phyloP scores from a whole-genome alignment of 2,113 vertebrate genomes.

The Phalacrocorax aristotelis region DNA sequence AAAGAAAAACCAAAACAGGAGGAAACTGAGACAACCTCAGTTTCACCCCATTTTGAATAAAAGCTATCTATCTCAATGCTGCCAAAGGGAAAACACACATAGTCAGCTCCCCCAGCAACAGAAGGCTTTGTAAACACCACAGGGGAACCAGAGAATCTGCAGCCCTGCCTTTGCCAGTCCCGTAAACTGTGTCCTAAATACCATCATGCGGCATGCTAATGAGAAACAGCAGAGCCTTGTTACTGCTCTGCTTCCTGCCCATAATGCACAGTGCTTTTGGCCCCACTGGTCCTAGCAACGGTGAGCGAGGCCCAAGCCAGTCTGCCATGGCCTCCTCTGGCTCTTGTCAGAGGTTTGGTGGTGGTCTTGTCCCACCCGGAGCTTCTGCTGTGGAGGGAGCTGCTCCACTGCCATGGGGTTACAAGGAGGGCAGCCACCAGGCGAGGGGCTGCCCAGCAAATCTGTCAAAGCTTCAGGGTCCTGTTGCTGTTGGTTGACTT shows the following conservation, averaged over 20 bases:
- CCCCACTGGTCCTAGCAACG: background rate
- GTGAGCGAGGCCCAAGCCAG: background rate
- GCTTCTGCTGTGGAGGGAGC: background rate
- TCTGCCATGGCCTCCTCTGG: background rate
- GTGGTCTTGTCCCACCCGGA: background rate
- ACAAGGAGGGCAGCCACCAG: background rate
- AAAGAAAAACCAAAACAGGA: too few species aligned
- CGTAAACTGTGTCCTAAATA: background rate
- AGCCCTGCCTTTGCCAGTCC: background rate
- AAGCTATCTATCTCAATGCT: background rate
- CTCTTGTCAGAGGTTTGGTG: background rate
- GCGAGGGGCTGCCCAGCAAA: rapidly evolving
- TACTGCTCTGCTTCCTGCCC: background rate
- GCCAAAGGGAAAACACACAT: background rate
- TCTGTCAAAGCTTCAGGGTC: background rate
- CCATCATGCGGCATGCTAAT: background rate
- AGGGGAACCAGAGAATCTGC: background rate
- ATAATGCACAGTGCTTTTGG: rapidly evolving
- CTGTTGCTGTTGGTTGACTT: background rate
- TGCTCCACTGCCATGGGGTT: background rate
- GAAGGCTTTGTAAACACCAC: background rate
- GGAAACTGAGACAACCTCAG: background rate
- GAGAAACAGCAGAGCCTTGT: background rate
- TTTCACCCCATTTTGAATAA: background rate
- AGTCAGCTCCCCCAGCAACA: background rate